Evolutionary conservation across 2,888 invertebrate species (phyloP), one percentile per base, ranked within the genome.

Genomic region (Aricia artaxerxes): DNA sequence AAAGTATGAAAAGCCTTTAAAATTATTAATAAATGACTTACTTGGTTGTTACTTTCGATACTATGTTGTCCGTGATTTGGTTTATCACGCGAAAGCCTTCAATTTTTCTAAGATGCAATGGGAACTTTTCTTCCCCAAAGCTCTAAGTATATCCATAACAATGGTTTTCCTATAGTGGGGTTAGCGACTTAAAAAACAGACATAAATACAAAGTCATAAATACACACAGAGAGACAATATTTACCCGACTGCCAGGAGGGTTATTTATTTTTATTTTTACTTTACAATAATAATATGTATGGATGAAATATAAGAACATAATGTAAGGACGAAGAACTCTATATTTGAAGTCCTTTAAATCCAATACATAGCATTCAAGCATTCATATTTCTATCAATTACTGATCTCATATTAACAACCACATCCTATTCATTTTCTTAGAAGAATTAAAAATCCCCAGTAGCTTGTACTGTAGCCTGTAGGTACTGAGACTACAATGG

Each of bases 401-500:
- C 60, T 60, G 61, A 61, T 61, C n/a, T 61, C n/a, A 24, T 24
- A 61, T 3, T 61, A 9, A 24, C 61, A 24, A 24, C 61, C 35
- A 87, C 31, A 88, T 85, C 85, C 86, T 86, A 88, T 90, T 89
- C 87, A 86, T 85, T 88, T 91, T 91, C 89, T 85, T 83, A 90
- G 90, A 92, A 91, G 86, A 86, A 86, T 90, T 91, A 90, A 91
- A 91, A 91, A 91, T 90, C 90, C 86, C 87, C 84, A 86, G 86
- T 87, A 88, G 87, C 86, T 86, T 16, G 60, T 87, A 87, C 24
- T 24, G 24, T 24, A 24, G 24, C 24, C 86, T 87, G 86, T 86
- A 85, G 85, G 86, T 88, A 87, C 89, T 89, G 85, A 86, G 87
- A 88, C 87, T 86, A 91, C 90, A 91, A 91, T 92, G 87, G 90